Percentiles rank a stretch among this genome's conserved stretches.
Evolutionary conservation across 1,140 invertebrate species (phyloP).

Genomic region (Sogatella furcifera): DNA sequence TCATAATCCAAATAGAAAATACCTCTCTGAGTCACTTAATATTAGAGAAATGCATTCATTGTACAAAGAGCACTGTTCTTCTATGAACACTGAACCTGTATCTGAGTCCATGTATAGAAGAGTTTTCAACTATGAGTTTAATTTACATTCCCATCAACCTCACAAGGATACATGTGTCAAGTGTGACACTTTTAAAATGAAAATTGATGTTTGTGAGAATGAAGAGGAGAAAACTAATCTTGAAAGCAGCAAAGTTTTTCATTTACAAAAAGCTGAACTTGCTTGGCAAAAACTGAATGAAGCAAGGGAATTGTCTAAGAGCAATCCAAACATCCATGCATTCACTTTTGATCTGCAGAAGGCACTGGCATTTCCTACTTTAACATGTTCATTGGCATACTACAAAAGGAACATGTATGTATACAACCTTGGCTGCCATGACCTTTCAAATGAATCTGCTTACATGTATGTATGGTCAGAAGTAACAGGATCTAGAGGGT

Average conservation of each 20-base stretch:
- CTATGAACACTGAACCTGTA: no score
- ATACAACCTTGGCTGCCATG: conserved; percentile 21
- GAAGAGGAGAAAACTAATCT: conserved; percentile 9
- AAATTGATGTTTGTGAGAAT: conserved; percentile 11
- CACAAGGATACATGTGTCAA: conserved; percentile 27
- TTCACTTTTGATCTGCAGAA: conserved; percentile 23
- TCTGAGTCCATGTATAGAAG: no score
- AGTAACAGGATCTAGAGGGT: conserved; percentile 22
- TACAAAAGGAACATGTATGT: conserved; percentile 25
- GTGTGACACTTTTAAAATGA: conserved; percentile 19
- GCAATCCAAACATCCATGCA: conserved; percentile 15
- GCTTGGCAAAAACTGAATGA: conserved; percentile 13
- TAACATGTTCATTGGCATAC: conserved; percentile 22
- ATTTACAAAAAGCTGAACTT: conserved; percentile 19
- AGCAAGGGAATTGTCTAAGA: conserved; percentile 14
- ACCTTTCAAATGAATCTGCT: conserved; percentile 12
- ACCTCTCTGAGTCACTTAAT: no score
- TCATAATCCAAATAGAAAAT: no score
- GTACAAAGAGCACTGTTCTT: no score
- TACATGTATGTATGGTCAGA: conserved; percentile 25
- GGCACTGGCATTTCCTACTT: conserved; percentile 22
- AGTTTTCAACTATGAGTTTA: conserved; percentile 31
- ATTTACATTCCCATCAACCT: conserved; percentile 36
- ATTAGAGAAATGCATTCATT: no score
- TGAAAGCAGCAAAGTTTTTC: conserved; percentile 18